Evolutionary conservation across 2,113 vertebrate species (phyloP).

Genomic region (Sarotherodon lohbergeri): DNA sequence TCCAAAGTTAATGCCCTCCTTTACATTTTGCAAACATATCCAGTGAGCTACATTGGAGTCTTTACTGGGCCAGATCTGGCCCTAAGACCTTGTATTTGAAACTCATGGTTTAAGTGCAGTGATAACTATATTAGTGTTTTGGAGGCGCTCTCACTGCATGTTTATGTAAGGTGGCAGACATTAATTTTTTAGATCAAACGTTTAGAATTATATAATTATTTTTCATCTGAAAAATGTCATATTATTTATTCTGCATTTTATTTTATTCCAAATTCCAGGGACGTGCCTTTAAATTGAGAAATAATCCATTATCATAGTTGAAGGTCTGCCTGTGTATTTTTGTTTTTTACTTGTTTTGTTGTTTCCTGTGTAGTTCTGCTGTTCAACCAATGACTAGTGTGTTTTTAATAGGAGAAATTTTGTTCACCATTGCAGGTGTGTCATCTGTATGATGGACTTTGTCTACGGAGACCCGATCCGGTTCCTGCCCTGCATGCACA

Average conservation of each 20-base stretch:
- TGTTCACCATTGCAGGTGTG: conserved; percentile 76
- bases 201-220: not conserved
- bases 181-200: not conserved
- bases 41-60: too few relatives aligned
- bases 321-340: not conserved
- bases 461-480: conserved; percentile 96
- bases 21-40: too few relatives aligned
- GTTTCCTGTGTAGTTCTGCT: not conserved
- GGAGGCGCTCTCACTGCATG: too few relatives aligned
- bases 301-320: not conserved
- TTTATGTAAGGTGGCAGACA: too few relatives aligned
- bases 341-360: not conserved
- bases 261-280: not conserved
- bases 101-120: too few relatives aligned
- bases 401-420: not conserved
- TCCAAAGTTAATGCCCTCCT: too few relatives aligned
- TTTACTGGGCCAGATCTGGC: too few relatives aligned
- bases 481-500: conserved; percentile 99
- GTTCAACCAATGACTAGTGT: not conserved
- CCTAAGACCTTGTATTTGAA: too few relatives aligned
- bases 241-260: not conserved
- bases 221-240: not conserved
- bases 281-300: not conserved
- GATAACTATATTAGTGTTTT: too few relatives aligned
- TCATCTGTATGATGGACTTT: conserved; percentile 99